Evolutionary conservation across 2,797 vertebrate species (phyloP).

Genomic region (Acrossocheilus fasciatus): DNA sequence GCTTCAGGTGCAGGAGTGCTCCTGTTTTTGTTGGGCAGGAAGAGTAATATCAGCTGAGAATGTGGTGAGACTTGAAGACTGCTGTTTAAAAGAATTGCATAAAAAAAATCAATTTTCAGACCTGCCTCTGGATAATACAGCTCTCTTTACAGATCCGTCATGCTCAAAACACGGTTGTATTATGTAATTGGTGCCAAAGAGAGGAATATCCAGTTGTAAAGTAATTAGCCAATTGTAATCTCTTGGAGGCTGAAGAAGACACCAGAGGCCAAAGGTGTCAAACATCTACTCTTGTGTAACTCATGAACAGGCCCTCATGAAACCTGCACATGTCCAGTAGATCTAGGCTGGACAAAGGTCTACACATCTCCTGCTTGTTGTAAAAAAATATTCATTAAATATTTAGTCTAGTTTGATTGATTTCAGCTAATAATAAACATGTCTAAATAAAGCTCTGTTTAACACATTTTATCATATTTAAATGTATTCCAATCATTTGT

Average conservation of each 20-base stretch:
- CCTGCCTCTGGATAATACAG: not conserved
- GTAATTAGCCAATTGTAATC: conserved; percentile 5
- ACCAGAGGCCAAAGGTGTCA: not conserved
- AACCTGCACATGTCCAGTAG: not conserved
- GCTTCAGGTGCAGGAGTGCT: not conserved
- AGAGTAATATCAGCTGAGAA: not conserved
- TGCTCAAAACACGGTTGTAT: not conserved
- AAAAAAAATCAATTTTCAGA: not conserved
- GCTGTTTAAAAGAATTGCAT: not conserved
- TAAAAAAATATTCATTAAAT: not conserved
- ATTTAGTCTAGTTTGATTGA: not conserved
- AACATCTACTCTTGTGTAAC: conserved; percentile 1
- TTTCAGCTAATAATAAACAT: not conserved
- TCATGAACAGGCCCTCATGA: not conserved
- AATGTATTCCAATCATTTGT: not conserved
- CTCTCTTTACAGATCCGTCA: not conserved
- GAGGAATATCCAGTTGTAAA: not conserved
- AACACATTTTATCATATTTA: too few relatives aligned
- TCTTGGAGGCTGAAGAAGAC: conserved; percentile 1
- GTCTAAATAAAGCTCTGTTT: not conserved
- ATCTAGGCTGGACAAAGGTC: not conserved
- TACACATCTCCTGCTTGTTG: not conserved
- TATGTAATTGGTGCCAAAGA: not conserved
- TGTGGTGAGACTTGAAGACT: not conserved
- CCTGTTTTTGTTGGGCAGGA: not conserved